Evolutionary conservation across 2,888 invertebrate genomes (phyloP).

Genomic region (Quadriops clusia): DNA sequence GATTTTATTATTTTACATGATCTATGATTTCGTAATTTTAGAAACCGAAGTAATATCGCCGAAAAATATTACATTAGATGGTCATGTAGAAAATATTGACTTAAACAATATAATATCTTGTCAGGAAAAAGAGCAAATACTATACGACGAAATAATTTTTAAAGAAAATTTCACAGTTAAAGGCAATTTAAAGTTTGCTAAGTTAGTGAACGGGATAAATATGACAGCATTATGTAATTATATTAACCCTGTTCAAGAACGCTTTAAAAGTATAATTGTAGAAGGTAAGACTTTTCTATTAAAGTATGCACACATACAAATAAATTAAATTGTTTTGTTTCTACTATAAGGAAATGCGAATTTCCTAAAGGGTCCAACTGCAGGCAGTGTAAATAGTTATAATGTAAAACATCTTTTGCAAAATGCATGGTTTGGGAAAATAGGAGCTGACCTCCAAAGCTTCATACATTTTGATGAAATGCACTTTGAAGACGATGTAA

Average conservation of each 20-base stretch:
- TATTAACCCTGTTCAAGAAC: conserved; percentile 18
- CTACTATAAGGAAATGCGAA: conserved; percentile 31
- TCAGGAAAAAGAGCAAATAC: conserved; percentile 18
- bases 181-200: conserved; percentile 27
- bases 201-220: conserved; percentile 27
- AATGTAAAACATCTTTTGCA: conserved; percentile 29
- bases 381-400: conserved; percentile 34
- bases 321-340: conserved; percentile 7
- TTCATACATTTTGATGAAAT: conserved; percentile 27
- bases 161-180: conserved; percentile 23
- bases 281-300: conserved; percentile 24
- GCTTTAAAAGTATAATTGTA: conserved; percentile 25
- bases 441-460: conserved; percentile 24
- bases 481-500: conserved; percentile 26
- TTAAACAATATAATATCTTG: conserved; percentile 36
- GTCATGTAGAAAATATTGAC: conserved; percentile 33
- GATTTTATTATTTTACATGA: conserved; percentile 12
- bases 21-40: conserved; percentile 16
- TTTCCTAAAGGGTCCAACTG: conserved; percentile 35
- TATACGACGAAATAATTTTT: conserved; percentile 25
- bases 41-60: conserved; percentile 20
- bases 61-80: conserved; percentile 22
- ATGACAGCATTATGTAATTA: conserved; percentile 30
- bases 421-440: conserved; percentile 40
- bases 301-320: neutral